phyloP scores from a whole-genome alignment of 2,797 vertebrate species.

The Falco novaeseelandiae region DNA sequence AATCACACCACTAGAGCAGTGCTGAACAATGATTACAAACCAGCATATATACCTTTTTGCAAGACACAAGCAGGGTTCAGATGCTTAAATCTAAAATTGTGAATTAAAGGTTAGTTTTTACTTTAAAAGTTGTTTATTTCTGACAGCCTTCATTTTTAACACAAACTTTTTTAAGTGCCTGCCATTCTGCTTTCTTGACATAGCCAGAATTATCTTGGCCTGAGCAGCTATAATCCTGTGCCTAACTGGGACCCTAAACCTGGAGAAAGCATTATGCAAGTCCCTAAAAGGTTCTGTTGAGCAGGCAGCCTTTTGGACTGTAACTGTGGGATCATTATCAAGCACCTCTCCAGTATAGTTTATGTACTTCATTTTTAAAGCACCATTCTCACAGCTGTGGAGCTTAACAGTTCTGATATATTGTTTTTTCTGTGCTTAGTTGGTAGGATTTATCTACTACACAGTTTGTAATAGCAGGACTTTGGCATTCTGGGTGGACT shows the following conservation, averaged over 20 bases:
- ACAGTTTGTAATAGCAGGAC: background rate
- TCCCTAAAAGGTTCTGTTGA: background rate
- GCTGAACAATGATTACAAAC: background rate
- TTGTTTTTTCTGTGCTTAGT: background rate
- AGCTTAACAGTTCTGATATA: background rate
- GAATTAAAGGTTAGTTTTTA: background rate
- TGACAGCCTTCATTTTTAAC: background rate
- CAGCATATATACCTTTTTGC: background rate
- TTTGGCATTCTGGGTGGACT: background rate
- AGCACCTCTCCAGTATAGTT: background rate
- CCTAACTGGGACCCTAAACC: background rate
- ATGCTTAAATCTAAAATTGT: background rate
- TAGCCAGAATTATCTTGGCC: background rate
- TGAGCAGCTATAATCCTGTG: background rate
- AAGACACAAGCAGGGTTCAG: background rate
- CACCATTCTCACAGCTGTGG: background rate
- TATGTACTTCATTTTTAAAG: slow-evolving; percentile 33
- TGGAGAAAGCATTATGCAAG: background rate
- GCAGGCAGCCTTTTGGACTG: background rate
- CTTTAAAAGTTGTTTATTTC: background rate
- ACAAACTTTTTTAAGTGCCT: background rate
- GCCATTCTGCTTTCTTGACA: background rate
- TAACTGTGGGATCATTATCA: background rate
- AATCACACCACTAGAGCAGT: background rate
- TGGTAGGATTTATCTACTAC: slow-evolving; percentile 19